Evolutionary conservation across 2,888 invertebrate genomes (phyloP).

Genomic region (Eupithecia dodoneata): DNA sequence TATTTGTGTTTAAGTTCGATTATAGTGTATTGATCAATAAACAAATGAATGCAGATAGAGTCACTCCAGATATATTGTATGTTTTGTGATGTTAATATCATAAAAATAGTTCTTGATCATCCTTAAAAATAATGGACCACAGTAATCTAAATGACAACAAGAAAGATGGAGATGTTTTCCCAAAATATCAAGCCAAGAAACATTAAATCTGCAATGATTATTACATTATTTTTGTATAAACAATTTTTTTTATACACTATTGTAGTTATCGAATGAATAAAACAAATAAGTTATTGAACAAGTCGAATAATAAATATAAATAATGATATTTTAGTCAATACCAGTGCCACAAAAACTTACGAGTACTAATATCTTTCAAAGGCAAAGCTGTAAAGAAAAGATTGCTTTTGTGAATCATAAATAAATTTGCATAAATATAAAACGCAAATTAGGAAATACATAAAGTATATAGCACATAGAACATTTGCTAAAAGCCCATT

Average conservation of each 20-base stretch:
- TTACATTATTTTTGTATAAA: not conserved
- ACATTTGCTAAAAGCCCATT: constrained; percentile 20
- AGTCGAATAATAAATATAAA: not conserved
- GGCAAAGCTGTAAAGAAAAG: constrained; percentile 41
- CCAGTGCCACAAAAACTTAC: constrained; percentile 47
- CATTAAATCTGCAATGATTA: not conserved
- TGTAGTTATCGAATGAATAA: not conserved
- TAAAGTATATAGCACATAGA: constrained; percentile 13
- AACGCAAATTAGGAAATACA: constrained; percentile 4
- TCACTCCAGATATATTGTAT: not conserved
- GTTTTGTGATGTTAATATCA: not conserved
- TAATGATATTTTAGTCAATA: constrained; percentile 54
- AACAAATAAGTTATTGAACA: not conserved
- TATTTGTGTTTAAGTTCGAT: not conserved
- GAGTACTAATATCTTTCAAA: constrained; percentile 39
- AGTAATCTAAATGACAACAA: not conserved
- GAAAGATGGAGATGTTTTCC: not conserved
- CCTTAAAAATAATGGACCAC: not conserved
- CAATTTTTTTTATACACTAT: not conserved
- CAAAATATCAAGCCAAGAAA: not conserved
- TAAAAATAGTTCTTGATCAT: not conserved
- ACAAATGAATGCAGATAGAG: too few species aligned
- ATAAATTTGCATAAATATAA: constrained; percentile 31
- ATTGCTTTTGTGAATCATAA: constrained; percentile 29
- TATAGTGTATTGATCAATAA: not conserved